Base-by-base conservation (phyloP, 2,113 vertebrate genomes). In the Spermophilus dauricus region DNA sequence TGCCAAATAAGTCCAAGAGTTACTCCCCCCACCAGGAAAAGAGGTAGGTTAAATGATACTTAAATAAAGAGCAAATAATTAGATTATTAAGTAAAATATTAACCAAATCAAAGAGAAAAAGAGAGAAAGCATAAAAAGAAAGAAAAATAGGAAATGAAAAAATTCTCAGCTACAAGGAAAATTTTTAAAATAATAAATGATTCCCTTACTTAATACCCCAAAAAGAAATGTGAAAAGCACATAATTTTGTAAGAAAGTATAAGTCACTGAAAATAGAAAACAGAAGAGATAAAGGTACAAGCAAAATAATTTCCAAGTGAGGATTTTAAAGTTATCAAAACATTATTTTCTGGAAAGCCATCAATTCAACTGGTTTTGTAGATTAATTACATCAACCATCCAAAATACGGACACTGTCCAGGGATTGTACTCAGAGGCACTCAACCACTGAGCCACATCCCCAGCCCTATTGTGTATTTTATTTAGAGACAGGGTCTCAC, bases 201-300 rank as follows among this genome's bases (percentile, higher is more conserved):
- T 37, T 73, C 39, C 30, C 8, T 24, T 70, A 58, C 22, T 91
- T 65, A 77, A 24, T 39, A 80, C 28, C 82, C 82, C 22, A 70
- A 89, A 85, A 77, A 18, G 56, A 51, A 78, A 85, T 20, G 20
- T 81, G 75, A 96, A 94, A 88, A 94, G 9, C 17, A 63, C 24
- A 39, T 93, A n/a, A 65, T 75, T 84, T 88, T 45, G 7, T 48
- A 63, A 42, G 48, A 86, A 94, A 58, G 72, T 58, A 80, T 30
- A 77, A 53, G 69, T 39, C 86, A 11, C 4, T 87, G 37, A 94
- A 94, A 86, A 61, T 48, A 83, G 61, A 86, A 67, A 85, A 28
- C 30, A 92, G 24, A 75, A 76, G 17, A 81, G 30, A 32, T 18
- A 78, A 42, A 77, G 76, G 91, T 30, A 93, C 77, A 91, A 85